Conservation (phyloP, 2,797 vertebrate species). For the Pipistrellus kuhlii region DNA sequence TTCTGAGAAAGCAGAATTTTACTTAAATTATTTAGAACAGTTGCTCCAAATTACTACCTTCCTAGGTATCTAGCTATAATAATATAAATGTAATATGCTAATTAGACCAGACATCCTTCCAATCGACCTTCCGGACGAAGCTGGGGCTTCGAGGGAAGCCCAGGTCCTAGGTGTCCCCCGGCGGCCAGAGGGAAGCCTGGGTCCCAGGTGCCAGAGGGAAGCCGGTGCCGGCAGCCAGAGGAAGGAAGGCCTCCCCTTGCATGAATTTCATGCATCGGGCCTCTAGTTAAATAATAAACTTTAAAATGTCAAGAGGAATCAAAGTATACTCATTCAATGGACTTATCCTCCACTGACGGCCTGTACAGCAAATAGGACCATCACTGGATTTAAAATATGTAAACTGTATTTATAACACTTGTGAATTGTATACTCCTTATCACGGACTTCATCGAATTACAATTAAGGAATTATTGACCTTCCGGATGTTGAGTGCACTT, state of each 20-base stretch:
- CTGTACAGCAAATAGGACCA: background rate
- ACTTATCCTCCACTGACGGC: background rate
- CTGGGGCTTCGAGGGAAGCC: too few relatives aligned
- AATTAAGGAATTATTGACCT: slow-evolving; percentile 69
- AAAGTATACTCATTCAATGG: slow-evolving; percentile 19
- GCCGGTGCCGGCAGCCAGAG: too few relatives aligned
- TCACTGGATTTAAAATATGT: slow-evolving; percentile 40
- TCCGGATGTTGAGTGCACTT: slow-evolving; percentile 57
- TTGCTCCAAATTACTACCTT: slow-evolving; percentile 36
- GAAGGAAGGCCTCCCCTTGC: too few relatives aligned
- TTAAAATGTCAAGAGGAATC: slow-evolving; percentile 25
- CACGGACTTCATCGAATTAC: slow-evolving; percentile 65
- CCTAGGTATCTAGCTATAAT: background rate
- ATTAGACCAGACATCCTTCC: too few relatives aligned
- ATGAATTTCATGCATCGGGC: too few relatives aligned
- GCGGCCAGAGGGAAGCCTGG: too few relatives aligned
- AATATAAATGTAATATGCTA: too few relatives aligned
- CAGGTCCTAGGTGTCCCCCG: too few relatives aligned
- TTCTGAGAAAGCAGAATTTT: slow-evolving; percentile 51
- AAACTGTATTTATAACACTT: slow-evolving; percentile 53
- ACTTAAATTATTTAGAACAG: slow-evolving; percentile 49
- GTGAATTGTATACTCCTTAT: slow-evolving; percentile 47
- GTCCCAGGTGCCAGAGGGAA: too few relatives aligned
- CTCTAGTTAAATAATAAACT: slow-evolving; percentile 49
- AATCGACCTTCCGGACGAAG: too few relatives aligned